A percentile compares a stretch with the other conserved stretches of the same genome.
phyloP scores from a whole-genome alignment of 53 echinoderm and acorn worm species.

The Henricia sp. region DNA sequence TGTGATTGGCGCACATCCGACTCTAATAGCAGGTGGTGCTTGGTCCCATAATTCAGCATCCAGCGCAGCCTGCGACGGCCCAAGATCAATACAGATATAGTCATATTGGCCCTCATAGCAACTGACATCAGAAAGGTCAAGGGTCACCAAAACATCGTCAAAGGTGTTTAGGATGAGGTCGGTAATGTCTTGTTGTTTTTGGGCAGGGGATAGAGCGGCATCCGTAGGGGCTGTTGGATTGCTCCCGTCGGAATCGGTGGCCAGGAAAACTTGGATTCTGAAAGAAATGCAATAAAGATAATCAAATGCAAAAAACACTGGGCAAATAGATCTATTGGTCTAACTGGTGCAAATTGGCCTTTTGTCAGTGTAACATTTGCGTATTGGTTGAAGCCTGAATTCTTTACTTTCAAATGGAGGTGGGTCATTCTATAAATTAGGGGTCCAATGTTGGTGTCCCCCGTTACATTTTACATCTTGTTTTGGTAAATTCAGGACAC shows the following conservation, averaged over 20 bases:
- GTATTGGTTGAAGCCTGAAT: too few species aligned
- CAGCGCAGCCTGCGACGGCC: slow-evolving; percentile 39
- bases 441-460: too few species aligned
- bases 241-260: slow-evolving; percentile 43
- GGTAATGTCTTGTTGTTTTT: slow-evolving; percentile 36
- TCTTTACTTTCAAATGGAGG: too few species aligned
- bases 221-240: slow-evolving; percentile 19
- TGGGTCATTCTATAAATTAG: too few species aligned
- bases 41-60: slow-evolving; percentile 43
- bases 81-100: slow-evolving; percentile 60
- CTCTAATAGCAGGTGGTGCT: slow-evolving; percentile 33
- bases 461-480: too few species aligned
- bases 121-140: slow-evolving; percentile 37
- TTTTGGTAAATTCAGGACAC: too few species aligned
- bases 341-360: not conserved
- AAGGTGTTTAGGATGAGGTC: slow-evolving; percentile 31
- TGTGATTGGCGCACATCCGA: slow-evolving; percentile 41
- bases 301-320: not conserved
- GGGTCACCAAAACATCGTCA: slow-evolving; percentile 28
- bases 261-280: slow-evolving; percentile 50
- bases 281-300: not conserved
- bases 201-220: slow-evolving; percentile 16
- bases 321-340: not conserved
- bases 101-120: slow-evolving; percentile 41
- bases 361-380: too few species aligned